Percentiles rank a stretch among this genome's conserved stretches.
These are phyloP conservation scores for Melipona quadrifasciata DNA, from an alignment of 1,140 invertebrate genomes.

Conservation along the genomic window DNA sequence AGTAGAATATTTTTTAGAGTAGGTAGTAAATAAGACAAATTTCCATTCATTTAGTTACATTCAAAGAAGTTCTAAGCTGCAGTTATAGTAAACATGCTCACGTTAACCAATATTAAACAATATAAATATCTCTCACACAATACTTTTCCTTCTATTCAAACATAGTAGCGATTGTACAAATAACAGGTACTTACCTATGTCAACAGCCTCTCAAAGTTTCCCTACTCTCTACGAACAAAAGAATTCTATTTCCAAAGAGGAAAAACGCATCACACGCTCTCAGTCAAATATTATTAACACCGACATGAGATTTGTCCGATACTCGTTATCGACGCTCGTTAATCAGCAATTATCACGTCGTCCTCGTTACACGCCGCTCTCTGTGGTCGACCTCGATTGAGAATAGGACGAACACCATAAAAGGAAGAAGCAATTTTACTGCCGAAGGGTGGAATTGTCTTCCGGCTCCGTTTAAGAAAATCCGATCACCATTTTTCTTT, in stretches of 20 bases:
- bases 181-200: no score
- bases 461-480: conserved; percentile 33
- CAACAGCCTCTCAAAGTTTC: background rate
- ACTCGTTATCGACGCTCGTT: conserved; percentile 32
- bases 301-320: background rate
- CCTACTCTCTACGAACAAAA: background rate
- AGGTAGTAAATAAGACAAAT: no score
- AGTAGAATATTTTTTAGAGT: no score
- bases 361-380: background rate
- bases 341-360: conserved; percentile 32
- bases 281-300: background rate
- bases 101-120: no score
- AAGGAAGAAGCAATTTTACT: conserved; percentile 37
- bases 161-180: background rate
- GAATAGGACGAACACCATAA: conserved; percentile 20
- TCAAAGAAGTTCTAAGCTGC: no score
- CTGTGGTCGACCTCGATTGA: conserved; percentile 17
- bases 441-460: conserved; percentile 3
- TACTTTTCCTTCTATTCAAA: background rate
- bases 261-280: background rate
- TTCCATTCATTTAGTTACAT: no score
- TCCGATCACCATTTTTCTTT: conserved; percentile 56
- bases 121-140: no score
- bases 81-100: no score
- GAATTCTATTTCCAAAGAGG: no score